These are phyloP conservation scores for Leptatherina wallacei DNA, from an alignment of 2,797 vertebrate genomes.

Conservation along the genomic window DNA sequence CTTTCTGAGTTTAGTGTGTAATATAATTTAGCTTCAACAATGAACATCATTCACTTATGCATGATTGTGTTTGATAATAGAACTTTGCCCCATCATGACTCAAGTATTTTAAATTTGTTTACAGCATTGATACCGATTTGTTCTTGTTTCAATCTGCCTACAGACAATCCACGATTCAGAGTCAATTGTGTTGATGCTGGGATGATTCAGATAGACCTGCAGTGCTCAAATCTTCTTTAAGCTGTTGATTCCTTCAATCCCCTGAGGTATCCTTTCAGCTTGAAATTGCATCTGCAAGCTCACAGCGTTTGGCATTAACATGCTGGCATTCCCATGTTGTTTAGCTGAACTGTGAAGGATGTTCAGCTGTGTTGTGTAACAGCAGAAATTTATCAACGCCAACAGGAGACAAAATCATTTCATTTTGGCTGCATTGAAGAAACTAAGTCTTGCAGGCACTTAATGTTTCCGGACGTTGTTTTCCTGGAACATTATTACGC, in stretches of 20 bases:
- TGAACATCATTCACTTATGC: background rate
- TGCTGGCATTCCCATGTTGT: constrained; percentile 55
- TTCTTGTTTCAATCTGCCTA: constrained; percentile 49
- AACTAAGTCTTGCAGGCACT: constrained; percentile 16
- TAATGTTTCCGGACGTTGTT: constrained; percentile 20
- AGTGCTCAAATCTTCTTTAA: constrained; percentile 73
- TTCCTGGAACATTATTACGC: constrained; percentile 30
- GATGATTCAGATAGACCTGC: constrained; percentile 70
- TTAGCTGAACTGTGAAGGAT: constrained; percentile 60
- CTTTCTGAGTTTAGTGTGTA: background rate
- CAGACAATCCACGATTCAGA: constrained; percentile 62
- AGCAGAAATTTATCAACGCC: constrained; percentile 49
- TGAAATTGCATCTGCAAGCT: constrained; percentile 72
- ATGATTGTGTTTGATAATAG: constrained; percentile 16
- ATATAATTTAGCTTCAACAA: constrained; percentile 8
- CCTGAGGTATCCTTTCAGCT: constrained; percentile 66
- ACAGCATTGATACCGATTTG: constrained; percentile 46
- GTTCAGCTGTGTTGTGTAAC: constrained; percentile 66
- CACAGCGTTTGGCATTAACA: constrained; percentile 66
- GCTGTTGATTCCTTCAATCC: constrained; percentile 77
- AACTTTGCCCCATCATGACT: constrained; percentile 30
- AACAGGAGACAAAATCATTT: constrained; percentile 33
- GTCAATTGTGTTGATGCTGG: constrained; percentile 67
- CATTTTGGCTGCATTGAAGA: constrained; percentile 21
- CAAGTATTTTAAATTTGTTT: constrained; percentile 33